Evolutionary conservation across 2,888 invertebrate species (phyloP).

Genomic region (Eupithecia subfuscata): DNA sequence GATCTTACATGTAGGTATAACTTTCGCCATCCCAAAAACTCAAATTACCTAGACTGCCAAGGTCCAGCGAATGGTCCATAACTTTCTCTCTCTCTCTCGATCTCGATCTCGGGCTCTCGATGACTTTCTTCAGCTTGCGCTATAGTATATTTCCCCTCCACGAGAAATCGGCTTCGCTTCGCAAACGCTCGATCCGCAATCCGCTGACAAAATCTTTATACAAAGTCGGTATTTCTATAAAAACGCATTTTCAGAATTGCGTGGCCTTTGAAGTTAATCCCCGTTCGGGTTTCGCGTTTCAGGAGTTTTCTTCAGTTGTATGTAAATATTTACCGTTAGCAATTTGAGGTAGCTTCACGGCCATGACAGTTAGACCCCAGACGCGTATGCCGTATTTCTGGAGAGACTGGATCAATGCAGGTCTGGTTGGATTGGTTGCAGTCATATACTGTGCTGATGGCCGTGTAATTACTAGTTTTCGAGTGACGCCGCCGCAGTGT

Average conservation of each 20-base stretch:
- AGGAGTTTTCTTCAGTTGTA: slow-evolving; percentile 57
- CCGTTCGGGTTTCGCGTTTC: slow-evolving; percentile 61
- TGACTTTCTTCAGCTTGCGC: background rate
- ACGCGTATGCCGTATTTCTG: slow-evolving; percentile 34
- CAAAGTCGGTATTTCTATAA: slow-evolving; percentile 77
- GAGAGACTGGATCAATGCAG: slow-evolving; percentile 31
- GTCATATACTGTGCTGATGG: slow-evolving; percentile 50
- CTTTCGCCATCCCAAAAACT: background rate
- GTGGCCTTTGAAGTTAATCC: slow-evolving; percentile 79
- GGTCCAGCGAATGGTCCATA: too few species aligned
- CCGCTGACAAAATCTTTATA: slow-evolving; percentile 74
- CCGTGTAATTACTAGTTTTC: slow-evolving; percentile 61
- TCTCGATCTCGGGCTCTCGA: background rate
- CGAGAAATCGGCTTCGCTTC: slow-evolving; percentile 52
- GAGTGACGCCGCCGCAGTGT: slow-evolving; percentile 51
- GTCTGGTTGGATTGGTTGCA: slow-evolving; percentile 49
- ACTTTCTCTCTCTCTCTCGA: too few species aligned
- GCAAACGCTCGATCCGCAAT: slow-evolving; percentile 64
- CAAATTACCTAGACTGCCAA: background rate
- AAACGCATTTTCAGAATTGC: slow-evolving; percentile 79
- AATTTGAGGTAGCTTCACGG: slow-evolving; percentile 56
- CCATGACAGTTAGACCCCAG: slow-evolving; percentile 50
- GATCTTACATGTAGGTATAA: too few species aligned
- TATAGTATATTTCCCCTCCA: slow-evolving; percentile 14
- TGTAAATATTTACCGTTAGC: slow-evolving; percentile 61